Evolutionary conservation across 2,888 invertebrate genomes (phyloP).

Genomic region (Drosophila tripunctata): DNA sequence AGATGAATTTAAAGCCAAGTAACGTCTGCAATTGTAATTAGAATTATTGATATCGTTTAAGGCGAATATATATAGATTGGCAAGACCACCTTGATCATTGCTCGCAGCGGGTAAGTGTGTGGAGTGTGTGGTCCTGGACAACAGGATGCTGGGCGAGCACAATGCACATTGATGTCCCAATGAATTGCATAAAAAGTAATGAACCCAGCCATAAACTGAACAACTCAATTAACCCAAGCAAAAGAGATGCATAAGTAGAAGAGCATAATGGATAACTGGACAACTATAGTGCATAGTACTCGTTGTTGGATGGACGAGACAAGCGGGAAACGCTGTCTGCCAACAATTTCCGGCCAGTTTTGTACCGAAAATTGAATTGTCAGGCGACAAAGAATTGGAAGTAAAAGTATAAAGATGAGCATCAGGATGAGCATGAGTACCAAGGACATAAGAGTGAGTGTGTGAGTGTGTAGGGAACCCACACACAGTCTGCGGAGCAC

Average conservation of each 20-base stretch:
- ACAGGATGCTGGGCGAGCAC: slow-evolving; percentile 66
- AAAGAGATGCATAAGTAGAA: slow-evolving; percentile 60
- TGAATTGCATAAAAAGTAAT: slow-evolving; percentile 77
- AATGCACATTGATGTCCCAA: slow-evolving; percentile 62
- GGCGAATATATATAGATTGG: no score
- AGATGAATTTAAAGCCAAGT: no score
- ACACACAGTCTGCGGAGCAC: slow-evolving; percentile 23
- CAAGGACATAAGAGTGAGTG: slow-evolving; percentile 9
- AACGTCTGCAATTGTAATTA: no score
- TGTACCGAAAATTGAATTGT: slow-evolving; percentile 67
- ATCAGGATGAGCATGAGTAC: slow-evolving; percentile 38
- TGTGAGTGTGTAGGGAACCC: slow-evolving; percentile 14
- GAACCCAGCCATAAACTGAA: slow-evolving; percentile 43
- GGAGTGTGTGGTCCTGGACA: slow-evolving; percentile 73
- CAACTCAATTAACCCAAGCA: slow-evolving; percentile 71
- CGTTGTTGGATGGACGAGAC: neutral
- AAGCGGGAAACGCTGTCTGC: slow-evolving; percentile 58
- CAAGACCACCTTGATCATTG: slow-evolving; percentile 43
- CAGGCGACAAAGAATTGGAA: slow-evolving; percentile 21
- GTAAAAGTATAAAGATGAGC: slow-evolving; percentile 32
- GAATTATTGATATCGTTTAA: no score
- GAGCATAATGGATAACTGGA: slow-evolving; percentile 15
- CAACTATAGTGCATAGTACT: no score
- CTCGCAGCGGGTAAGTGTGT: slow-evolving; percentile 43
- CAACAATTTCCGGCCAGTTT: slow-evolving; percentile 61